These are phyloP conservation scores for Leucophora obtusa DNA, from an alignment of 2,888 invertebrate genomes.

Conservation along the genomic window DNA sequence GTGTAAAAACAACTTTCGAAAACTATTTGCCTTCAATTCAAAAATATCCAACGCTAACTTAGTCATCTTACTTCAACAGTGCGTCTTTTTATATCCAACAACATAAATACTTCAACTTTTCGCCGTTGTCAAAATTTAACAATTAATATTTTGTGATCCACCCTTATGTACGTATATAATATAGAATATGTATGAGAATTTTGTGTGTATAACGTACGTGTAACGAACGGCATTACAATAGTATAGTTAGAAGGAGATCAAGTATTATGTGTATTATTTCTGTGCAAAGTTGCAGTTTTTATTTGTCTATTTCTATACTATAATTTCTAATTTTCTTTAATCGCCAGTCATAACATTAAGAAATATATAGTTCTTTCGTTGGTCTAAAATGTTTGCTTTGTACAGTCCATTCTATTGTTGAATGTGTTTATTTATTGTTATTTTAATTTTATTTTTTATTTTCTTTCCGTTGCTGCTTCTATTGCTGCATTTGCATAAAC, in stretches of 20 bases:
- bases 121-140: no score
- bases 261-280: slow-evolving; percentile 47
- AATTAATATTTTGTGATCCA: no score
- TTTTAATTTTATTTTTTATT: no score
- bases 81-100: no score
- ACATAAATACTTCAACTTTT: neutral
- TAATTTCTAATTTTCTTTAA: slow-evolving; percentile 29
- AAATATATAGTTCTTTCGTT: neutral
- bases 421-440: neutral
- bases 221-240: neutral
- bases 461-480: slow-evolving; percentile 36
- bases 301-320: slow-evolving; percentile 10
- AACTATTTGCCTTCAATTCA: no score
- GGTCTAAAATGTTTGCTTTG: neutral
- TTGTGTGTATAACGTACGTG: neutral
- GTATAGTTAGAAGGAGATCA: neutral
- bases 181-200: neutral
- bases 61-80: no score
- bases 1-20: no score
- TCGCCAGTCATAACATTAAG: slow-evolving; percentile 62
- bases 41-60: no score
- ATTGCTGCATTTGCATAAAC: slow-evolving; percentile 46
- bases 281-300: slow-evolving; percentile 54
- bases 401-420: neutral
- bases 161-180: neutral